Evolutionary conservation across 2,113 vertebrate species (phyloP), one percentile per base, ranked within the genome.

Genomic region (Carollia perspicillata): DNA sequence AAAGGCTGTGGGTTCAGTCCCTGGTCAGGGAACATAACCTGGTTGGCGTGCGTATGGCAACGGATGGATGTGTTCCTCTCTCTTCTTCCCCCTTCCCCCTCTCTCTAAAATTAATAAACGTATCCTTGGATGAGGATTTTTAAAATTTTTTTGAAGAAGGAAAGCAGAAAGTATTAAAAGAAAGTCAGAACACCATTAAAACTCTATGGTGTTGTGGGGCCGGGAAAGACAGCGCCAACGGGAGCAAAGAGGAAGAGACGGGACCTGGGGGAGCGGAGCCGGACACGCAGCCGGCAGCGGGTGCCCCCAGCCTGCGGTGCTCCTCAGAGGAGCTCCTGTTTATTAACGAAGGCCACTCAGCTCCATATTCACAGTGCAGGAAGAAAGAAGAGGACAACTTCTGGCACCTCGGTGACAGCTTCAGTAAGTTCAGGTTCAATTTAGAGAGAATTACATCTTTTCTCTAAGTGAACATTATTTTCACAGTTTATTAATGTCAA

Each of bases 401-500:
- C 84, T 85, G 47, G n/a, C 42, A 84, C 40, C 77, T 79, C 44
- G 0, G 9, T 85, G 93, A 90, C 81, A 95, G 37, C 49, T 92
- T 55, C 66, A 84, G 66, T 37, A 85, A 66, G 51, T 77, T 86
- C 65, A 79, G 49, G 49, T 69, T 79, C 81, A 77, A 74, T 93
- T 90, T 66, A 66, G 26, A 95, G 30, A 90, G 53, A 90, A 95
- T 79, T 66, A 86, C 37, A 95, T 84, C 65, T 93, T 95, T 94
- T 95, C 71, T 91, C 85, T 66, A 94, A 79, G 49, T n/a, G 79
- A 89, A 95, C 84, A 86, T 78, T 74, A 95, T 95, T 96, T 95
- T 95, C 42, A 88, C 84, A 94, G 75, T 85, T 97, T 90, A 97
- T 92, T 95, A 95, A 94, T 85, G 90, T 90, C 96, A 94, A 17